Conservation (phyloP, 2,797 vertebrate genomes). For the Sphaeramia orbicularis region DNA sequence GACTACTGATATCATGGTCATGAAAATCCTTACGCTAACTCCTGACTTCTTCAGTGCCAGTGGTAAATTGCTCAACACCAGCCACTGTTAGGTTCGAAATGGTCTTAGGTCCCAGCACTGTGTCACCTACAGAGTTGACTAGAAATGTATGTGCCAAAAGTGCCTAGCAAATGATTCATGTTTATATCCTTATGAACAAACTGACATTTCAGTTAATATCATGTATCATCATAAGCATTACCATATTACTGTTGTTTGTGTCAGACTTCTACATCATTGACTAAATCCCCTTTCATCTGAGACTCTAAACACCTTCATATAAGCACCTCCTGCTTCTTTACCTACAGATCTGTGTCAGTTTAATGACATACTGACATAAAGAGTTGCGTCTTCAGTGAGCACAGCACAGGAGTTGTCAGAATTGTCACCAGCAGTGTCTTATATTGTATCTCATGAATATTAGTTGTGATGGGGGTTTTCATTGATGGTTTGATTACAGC, state of each 20-base stretch:
- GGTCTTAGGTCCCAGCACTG: too few species aligned
- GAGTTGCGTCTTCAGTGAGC: slow-evolving; percentile 44
- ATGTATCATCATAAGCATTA: slow-evolving; percentile 5
- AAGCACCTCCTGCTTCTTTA: slow-evolving; percentile 16
- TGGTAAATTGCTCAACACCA: too few species aligned
- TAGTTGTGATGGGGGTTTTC: slow-evolving; percentile 3
- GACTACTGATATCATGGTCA: too few species aligned
- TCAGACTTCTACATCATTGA: slow-evolving; percentile 15
- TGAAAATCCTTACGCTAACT: too few species aligned
- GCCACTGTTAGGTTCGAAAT: too few species aligned
- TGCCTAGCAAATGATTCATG: not conserved
- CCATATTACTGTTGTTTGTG: not conserved
- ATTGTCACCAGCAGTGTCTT: slow-evolving; percentile 19
- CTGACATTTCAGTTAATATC: not conserved
- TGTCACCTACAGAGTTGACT: too few species aligned
- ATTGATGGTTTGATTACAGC: slow-evolving; percentile 11
- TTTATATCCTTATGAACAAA: not conserved
- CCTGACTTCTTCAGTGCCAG: too few species aligned
- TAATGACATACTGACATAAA: slow-evolving; percentile 25
- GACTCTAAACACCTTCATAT: slow-evolving; percentile 19
- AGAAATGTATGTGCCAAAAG: too few species aligned
- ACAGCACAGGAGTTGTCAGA: slow-evolving; percentile 37
- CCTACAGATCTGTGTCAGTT: slow-evolving; percentile 33
- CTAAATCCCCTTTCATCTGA: slow-evolving; percentile 24
- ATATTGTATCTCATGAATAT: slow-evolving; percentile 18